Base-by-base conservation (phyloP, 2,113 vertebrate species). In the Myxocyprinus asiaticus region DNA sequence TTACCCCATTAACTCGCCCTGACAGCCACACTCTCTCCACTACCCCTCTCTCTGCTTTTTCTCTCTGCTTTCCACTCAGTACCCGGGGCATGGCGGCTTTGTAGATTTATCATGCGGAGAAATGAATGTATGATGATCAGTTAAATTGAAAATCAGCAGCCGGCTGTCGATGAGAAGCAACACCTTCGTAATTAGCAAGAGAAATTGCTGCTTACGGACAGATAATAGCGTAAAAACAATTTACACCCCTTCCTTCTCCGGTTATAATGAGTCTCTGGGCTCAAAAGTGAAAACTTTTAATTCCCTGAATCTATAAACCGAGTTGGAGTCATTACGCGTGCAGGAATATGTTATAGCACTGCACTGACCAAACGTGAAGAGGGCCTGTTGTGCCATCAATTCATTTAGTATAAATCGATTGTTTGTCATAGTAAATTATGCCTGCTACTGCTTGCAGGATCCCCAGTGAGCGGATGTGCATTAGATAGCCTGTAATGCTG, bases 161-260 rank as follows among this genome's bases (percentile, higher is more conserved):
- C 94, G 96, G 95, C 95, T 99, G 98, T 98, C 98, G 98, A 96
- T 94, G 94, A 96, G 96, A 97, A 95, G 96, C 98, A 96, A 98
- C 97, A 99, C 96, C 96, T 97, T 95, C 95, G 96, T 99, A 98
- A 99, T 99, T 99, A 99, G 97, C 96, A 96, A 97, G 96, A 98
- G 98, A 98, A 98, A 99, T 97, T 96, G 97, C 95, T 94, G 95
- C 96, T 95, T 97, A 95, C 94, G 96, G 96, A 97, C 73, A 96
- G 96, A 98, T 98, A 99, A 99, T 99, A 99, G 98, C 97, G 96
- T 95, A 99, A 99, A 99, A 99, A 99, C 97, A 98, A 99, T 99
- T 98, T 99, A 96, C 96, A 96, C 96, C 96, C 96, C 64, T 95
- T 33, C 22, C 95, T 66, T 69, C 65, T 68, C 50, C 65, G 50